Conservation (phyloP, 2,113 vertebrate species). For the Dromaius novaehollandiae region DNA sequence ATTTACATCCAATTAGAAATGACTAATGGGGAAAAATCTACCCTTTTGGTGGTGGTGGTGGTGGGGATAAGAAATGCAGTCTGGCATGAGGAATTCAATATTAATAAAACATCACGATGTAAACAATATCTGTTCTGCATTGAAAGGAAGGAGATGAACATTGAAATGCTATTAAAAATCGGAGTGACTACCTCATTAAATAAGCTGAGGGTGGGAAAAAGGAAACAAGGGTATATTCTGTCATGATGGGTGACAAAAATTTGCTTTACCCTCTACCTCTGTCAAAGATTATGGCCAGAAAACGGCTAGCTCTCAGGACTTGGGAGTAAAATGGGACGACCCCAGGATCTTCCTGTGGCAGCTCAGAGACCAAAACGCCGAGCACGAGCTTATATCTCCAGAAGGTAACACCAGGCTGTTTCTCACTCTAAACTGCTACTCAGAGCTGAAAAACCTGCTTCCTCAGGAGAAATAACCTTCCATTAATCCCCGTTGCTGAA, state of each 20-base stretch:
- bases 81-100: rapidly evolving
- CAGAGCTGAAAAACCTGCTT: neutral
- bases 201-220: neutral
- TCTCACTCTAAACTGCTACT: neutral
- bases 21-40: neutral
- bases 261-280: neutral
- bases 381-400: neutral
- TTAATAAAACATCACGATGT: neutral
- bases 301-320: neutral
- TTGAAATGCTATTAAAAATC: neutral
- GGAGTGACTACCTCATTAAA: neutral
- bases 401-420: neutral
- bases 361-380: neutral
- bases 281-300: neutral
- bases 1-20: neutral
- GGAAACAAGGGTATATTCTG: neutral
- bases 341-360: neutral
- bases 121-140: neutral
- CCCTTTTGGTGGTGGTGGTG: neutral
- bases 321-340: neutral
- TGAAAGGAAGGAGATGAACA: neutral
- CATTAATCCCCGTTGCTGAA: neutral
- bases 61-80: neutral
- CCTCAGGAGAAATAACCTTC: neutral
- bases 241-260: neutral